Evolutionary conservation across 2,113 vertebrate species (phyloP).

Genomic region (Myodes glareolus): DNA sequence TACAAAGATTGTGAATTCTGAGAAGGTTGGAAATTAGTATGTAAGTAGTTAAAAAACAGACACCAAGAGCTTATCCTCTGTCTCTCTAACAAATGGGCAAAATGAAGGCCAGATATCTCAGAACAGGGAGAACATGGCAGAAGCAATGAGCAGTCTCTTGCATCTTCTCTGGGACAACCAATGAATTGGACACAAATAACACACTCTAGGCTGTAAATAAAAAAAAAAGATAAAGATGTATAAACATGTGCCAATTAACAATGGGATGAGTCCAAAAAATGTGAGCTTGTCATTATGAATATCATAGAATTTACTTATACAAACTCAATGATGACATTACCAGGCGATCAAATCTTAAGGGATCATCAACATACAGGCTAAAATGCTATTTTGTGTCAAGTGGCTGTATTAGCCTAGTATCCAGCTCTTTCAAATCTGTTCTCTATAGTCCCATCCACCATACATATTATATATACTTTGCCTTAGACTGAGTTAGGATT

Average conservation of each 20-base stretch:
- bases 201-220: not conserved
- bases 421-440: not conserved
- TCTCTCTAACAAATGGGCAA: not conserved
- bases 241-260: not conserved
- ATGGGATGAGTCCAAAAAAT: not conserved
- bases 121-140: not conserved
- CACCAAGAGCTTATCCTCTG: not conserved
- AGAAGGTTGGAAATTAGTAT: not conserved
- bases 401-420: not conserved
- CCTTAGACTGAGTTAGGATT: not conserved
- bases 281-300: not conserved
- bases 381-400: not conserved
- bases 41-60: not conserved
- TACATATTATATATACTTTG: not conserved
- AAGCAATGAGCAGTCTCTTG: not conserved
- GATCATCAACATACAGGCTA: not conserved
- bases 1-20: not conserved
- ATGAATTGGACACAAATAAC: not conserved
- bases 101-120: not conserved
- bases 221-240: not conserved
- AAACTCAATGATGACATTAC: not conserved
- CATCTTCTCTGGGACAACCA: not conserved
- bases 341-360: not conserved
- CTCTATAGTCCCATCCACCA: not conserved
- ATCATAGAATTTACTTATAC: not conserved